Percentiles rank a stretch among this genome's conserved stretches.
Evolutionary conservation across 2,797 vertebrate species (phyloP).

Genomic region (Pipistrellus nathusii): DNA sequence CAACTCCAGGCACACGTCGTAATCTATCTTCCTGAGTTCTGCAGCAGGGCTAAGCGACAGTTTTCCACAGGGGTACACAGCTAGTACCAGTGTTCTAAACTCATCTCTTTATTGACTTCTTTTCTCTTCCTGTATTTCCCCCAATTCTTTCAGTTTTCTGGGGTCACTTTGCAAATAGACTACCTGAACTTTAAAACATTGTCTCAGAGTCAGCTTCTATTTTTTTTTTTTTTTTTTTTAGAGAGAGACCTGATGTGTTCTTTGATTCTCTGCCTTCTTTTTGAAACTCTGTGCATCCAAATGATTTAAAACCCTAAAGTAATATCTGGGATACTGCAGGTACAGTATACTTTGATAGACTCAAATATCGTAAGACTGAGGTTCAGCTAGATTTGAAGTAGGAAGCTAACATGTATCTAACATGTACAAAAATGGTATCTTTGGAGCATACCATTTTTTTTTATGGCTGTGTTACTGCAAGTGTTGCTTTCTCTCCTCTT

Average conservation of each 20-base stretch:
- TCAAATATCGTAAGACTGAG: background rate
- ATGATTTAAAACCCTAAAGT: background rate
- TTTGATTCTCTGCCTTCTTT: background rate
- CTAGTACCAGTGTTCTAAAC: background rate
- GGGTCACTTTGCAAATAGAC: background rate
- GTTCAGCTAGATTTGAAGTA: background rate
- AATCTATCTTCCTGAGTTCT: background rate
- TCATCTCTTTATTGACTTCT: background rate
- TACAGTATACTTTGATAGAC: background rate
- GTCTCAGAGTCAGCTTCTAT: background rate
- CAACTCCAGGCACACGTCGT: background rate
- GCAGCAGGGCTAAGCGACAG: background rate
- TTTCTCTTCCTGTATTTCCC: background rate
- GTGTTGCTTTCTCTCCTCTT: background rate
- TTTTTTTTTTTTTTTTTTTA: background rate
- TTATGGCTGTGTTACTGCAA: background rate
- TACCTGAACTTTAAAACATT: background rate
- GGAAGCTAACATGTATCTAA: background rate
- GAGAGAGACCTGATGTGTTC: background rate
- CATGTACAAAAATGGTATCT: background rate
- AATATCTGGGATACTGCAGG: background rate
- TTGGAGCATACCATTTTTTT: background rate
- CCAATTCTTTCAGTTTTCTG: background rate
- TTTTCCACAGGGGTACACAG: background rate
- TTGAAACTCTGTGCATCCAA: background rate